phyloP scores from a whole-genome alignment of 1,140 invertebrate genomes.

The Brachystomella parvula region DNA sequence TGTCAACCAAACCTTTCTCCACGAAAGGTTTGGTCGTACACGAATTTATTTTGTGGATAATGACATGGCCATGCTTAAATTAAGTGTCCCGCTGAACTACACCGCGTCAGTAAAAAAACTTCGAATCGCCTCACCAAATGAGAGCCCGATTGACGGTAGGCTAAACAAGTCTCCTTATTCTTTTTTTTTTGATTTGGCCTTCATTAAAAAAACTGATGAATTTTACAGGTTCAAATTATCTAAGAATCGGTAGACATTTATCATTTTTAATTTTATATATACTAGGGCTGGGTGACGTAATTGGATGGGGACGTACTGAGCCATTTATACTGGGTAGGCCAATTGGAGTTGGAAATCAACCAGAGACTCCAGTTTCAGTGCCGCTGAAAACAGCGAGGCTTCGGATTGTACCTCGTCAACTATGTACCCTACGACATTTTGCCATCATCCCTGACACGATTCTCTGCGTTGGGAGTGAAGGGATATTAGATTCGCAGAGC shows the following conservation, averaged over 20 bases:
- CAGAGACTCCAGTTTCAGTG: background rate
- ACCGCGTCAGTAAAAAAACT: background rate
- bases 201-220: background rate
- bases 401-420: background rate
- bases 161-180: background rate
- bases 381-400: background rate
- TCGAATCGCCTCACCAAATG: background rate
- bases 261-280: constrained; percentile 1
- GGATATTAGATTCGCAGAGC: constrained; percentile 6
- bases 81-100: background rate
- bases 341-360: background rate
- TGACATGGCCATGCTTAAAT: constrained; percentile 9
- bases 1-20: background rate
- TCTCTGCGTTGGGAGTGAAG: constrained; percentile 16
- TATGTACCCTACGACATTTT: constrained; percentile 7
- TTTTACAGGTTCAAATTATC: background rate
- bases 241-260: background rate
- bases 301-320: constrained; percentile 11
- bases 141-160: background rate
- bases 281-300: constrained; percentile 2
- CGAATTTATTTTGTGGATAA: background rate
- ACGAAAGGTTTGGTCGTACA: background rate
- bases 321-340: background rate
- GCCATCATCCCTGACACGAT: background rate
- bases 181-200: background rate